These are phyloP conservation scores for Syndactyla subalaris DNA, from an alignment of 2,797 vertebrate species.

Conservation along the genomic window DNA sequence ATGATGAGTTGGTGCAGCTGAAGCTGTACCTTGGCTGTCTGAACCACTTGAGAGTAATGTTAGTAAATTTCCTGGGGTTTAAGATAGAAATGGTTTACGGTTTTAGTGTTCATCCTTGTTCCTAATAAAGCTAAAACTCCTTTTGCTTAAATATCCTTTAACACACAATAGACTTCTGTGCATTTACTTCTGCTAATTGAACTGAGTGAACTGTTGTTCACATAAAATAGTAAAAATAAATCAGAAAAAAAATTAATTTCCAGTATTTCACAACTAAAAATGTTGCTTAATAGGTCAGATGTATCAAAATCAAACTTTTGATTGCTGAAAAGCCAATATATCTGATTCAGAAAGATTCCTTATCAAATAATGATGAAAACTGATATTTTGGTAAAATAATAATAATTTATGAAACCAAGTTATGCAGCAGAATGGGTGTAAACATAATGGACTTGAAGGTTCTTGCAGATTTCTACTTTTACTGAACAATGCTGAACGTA, in stretches of 20 bases:
- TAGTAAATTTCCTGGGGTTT: background rate
- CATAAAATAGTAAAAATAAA: background rate
- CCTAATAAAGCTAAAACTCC: background rate
- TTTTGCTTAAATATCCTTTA: background rate
- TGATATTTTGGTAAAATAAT: slow-evolving; percentile 36
- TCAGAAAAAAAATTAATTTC: background rate
- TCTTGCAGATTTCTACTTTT: slow-evolving; percentile 30
- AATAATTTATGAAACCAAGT: slow-evolving; percentile 26
- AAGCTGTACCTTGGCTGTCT: background rate
- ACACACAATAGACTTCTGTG: background rate
- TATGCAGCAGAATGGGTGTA: background rate
- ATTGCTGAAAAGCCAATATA: background rate
- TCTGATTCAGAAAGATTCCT: slow-evolving; percentile 1
- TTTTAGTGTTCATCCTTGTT: background rate
- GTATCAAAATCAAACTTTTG: background rate
- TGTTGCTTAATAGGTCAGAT: background rate
- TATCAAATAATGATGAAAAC: slow-evolving; percentile 4
- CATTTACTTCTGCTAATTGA: background rate
- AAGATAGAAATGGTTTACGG: background rate
- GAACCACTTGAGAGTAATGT: background rate
- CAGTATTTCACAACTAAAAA: background rate
- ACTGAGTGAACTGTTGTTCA: background rate
- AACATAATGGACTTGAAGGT: slow-evolving; percentile 24
- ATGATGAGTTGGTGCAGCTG: background rate
- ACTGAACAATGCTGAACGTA: slow-evolving; percentile 23